Base-by-base conservation (phyloP, 2,797 vertebrate genomes). In the Sebastes paucispinis region DNA sequence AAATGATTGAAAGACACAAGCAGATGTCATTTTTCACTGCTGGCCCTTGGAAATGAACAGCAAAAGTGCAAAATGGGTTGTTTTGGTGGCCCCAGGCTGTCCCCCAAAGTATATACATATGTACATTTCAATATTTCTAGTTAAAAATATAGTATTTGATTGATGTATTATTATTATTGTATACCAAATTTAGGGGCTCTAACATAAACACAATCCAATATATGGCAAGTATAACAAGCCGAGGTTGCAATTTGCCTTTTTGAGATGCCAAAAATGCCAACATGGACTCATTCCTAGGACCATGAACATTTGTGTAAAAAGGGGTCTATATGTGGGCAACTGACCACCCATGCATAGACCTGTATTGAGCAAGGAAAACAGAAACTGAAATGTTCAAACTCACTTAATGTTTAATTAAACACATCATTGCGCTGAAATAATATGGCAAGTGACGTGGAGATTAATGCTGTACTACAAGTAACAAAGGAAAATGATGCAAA, bases 241-340 rank as follows among this genome's bases (percentile, higher is more conserved):
- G 1, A 7, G 24, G 8, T 47, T 24, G 8, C 24, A 20, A 16
- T 43, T 47, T 66, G 9, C 14, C 24, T 65, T 39, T 65, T 34
- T 2, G 8, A 24, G 34, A 39, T 2, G 62, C 32, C 32, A 65
- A 43, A 39, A 64, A 43, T 16, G 39, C 13, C 14, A 14, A 43
- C 39, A 50, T 18, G 47, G 47, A 50, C 47, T 50, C 47, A 50
- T 50, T 50, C 47, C 14, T 43, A 16, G 14, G 39, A 43, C 39
- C 39, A 43, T 43, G 39, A 43, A 43, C 6, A 50, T 50, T 50
- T 50, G 16, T 50, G 47, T 20, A 0, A 50, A 50, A 50, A 20
- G 18, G 0, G 8, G 47, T 50, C 47, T 18, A 0, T 50, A 18
- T 50, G 18, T 43, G 39, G 14, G 39, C 0, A 43, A 43, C 39